Evolutionary conservation across 2,888 invertebrate species (phyloP).

Genomic region (Pecten maximus): DNA sequence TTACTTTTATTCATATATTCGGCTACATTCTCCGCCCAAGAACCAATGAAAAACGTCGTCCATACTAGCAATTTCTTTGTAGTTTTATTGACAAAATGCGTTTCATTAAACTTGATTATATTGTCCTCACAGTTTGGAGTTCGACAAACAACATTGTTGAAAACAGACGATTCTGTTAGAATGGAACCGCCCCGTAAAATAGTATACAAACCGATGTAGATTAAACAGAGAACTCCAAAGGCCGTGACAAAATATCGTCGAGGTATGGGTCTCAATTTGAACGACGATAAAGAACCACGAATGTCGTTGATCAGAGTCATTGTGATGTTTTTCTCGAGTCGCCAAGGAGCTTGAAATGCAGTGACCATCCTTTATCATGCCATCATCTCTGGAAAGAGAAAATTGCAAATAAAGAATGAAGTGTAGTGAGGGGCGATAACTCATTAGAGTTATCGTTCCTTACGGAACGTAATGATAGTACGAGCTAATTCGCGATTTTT

Average conservation of each 20-base stretch:
- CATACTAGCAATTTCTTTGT: background rate
- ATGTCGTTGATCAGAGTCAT: background rate
- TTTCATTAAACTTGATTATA: background rate
- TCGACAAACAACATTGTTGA: background rate
- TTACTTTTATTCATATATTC: background rate
- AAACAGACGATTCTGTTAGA: background rate
- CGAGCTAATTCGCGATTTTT: too few relatives aligned
- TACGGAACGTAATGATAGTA: too few relatives aligned
- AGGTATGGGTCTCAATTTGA: background rate
- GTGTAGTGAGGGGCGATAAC: too few relatives aligned
- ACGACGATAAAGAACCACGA: background rate
- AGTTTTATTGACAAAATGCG: background rate
- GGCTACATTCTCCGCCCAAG: background rate
- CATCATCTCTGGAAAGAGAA: background rate
- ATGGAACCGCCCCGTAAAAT: background rate
- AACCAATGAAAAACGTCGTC: background rate
- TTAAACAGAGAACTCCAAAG: background rate
- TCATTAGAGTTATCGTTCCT: too few relatives aligned
- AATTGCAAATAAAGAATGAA: too few relatives aligned
- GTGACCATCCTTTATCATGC: background rate
- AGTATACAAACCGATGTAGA: background rate
- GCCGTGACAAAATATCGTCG: background rate
- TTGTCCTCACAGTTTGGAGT: background rate
- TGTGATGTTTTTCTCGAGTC: background rate
- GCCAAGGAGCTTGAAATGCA: background rate